Evolutionary conservation across 64 coral and sea anemone species (phyloP).

Genomic region (Actinia equina): DNA sequence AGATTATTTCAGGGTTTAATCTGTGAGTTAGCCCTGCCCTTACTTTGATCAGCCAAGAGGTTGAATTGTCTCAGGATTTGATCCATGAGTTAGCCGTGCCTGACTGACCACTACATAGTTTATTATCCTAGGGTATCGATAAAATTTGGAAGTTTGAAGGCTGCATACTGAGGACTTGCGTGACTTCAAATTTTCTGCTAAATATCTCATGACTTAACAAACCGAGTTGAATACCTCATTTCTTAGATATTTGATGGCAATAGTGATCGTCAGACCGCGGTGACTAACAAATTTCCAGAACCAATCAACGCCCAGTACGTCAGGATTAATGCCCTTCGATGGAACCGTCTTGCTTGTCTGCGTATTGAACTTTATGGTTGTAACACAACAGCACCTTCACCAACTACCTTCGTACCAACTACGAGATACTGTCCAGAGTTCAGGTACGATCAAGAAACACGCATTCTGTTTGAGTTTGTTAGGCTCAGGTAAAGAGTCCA

Average conservation of each 20-base stretch:
- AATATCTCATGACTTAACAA: not conserved
- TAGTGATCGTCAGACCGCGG: slow-evolving; percentile 35
- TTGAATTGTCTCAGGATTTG: too few species aligned
- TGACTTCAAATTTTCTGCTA: too few species aligned
- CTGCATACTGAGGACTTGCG: too few species aligned
- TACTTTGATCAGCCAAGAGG: too few species aligned
- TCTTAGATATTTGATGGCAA: slow-evolving; percentile 59
- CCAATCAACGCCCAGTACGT: slow-evolving; percentile 47
- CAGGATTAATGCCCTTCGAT: slow-evolving; percentile 42
- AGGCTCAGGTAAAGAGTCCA: too few species aligned
- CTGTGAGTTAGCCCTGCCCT: too few species aligned
- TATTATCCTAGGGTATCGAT: too few species aligned
- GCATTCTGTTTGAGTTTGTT: too few species aligned
- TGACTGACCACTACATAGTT: too few species aligned
- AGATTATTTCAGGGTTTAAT: too few species aligned
- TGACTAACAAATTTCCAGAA: slow-evolving; percentile 43
- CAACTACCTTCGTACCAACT: slow-evolving; percentile 17
- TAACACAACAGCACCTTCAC: not conserved
- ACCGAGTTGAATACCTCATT: not conserved
- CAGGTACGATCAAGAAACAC: not conserved
- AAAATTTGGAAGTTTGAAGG: too few species aligned
- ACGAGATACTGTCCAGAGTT: slow-evolving; percentile 56
- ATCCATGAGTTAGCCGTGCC: too few species aligned
- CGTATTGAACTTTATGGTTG: slow-evolving; percentile 79
- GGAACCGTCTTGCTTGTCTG: slow-evolving; percentile 39